A percentile compares a stretch with the other conserved stretches of the same genome.
Conservation (phyloP, 2,113 vertebrate genomes). For the Seriola rivoliana region DNA sequence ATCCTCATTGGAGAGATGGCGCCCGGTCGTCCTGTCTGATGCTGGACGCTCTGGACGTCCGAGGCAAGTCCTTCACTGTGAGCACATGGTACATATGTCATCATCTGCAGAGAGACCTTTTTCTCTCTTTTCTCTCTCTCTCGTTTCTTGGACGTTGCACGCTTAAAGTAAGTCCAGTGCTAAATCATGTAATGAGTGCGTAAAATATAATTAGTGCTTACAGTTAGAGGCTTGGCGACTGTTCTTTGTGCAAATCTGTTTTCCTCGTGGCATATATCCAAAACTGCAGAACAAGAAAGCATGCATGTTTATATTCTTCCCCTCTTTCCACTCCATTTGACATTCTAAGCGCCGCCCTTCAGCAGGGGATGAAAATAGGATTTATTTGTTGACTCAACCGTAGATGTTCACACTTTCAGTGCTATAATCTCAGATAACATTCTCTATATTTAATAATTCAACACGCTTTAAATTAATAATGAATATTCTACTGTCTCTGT, state of each 20-base stretch:
- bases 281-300: neutral
- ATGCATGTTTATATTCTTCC: slow-evolving; percentile 11
- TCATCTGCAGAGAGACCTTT: slow-evolving; percentile 38
- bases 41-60: slow-evolving; percentile 35
- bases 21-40: slow-evolving; percentile 45
- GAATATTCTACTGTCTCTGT: slow-evolving; percentile 65
- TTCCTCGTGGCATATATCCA: slow-evolving; percentile 32
- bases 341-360: slow-evolving; percentile 44
- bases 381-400: slow-evolving; percentile 71
- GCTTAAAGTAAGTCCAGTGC: slow-evolving; percentile 29
- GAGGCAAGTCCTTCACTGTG: slow-evolving; percentile 35
- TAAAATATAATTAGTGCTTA: slow-evolving; percentile 32
- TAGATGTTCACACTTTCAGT: slow-evolving; percentile 70
- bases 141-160: neutral
- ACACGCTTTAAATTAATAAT: slow-evolving; percentile 75
- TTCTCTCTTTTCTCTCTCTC: neutral
- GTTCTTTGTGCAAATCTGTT: slow-evolving; percentile 30
- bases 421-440: slow-evolving; percentile 55
- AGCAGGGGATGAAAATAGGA: slow-evolving; percentile 56
- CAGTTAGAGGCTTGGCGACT: slow-evolving; percentile 24
- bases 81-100: slow-evolving; percentile 53
- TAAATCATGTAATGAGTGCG: slow-evolving; percentile 36
- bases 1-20: slow-evolving; percentile 65
- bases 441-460: slow-evolving; percentile 77
- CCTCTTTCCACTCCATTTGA: slow-evolving; percentile 32